Base-by-base conservation (phyloP, 2,113 vertebrate species). In the Entelurus aequoreus region DNA sequence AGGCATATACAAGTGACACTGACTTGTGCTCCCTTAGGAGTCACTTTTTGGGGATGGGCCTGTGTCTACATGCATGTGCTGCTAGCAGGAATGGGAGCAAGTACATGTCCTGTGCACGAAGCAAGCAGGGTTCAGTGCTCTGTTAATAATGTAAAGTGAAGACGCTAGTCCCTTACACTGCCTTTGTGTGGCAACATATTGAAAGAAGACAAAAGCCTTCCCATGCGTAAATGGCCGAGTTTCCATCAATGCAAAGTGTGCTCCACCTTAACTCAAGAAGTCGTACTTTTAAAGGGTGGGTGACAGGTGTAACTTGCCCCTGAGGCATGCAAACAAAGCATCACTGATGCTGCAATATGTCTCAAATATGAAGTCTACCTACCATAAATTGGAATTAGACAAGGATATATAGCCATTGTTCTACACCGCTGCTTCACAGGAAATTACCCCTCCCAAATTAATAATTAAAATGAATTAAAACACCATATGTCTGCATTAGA, bases 121-220 rank as follows among this genome's bases (percentile, higher is more conserved):
- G 63, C 49, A 59, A 38, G 54, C 68, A 60, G 55, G 65, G 71
- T 71, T 72, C 83, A 89, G 76, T 28, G 72, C 72, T 77, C 59
- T 87, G 85, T 89, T 83, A 87, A 84, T 90, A 89, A 91, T 84
- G 81, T 76, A 81, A 84, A 88, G 82, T 76, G 87, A 89, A 81
- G 83, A 80, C 79, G 79, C 73, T 76, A 72, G 48, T 78, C 67
- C 74, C 69, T 60, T 52, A 81, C 83, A 86, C 83, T 67, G 62
- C 78, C 85, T 87, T 81, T 84, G 84, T 85, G 75, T 80, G 74
- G 78, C 65, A 78, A 86, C 77, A 84, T 48, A 54, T 65, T 72
- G 71, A 81, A 80, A 72, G 71, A 54, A 69, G 62, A 65, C 71
- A 59, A 62, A 67, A 35, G 69, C 63, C 71, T 74, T 77, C 72